These are phyloP conservation scores for Trichosurus vulpecula DNA, from an alignment of 2,797 vertebrate genomes.

Conservation along the genomic window DNA sequence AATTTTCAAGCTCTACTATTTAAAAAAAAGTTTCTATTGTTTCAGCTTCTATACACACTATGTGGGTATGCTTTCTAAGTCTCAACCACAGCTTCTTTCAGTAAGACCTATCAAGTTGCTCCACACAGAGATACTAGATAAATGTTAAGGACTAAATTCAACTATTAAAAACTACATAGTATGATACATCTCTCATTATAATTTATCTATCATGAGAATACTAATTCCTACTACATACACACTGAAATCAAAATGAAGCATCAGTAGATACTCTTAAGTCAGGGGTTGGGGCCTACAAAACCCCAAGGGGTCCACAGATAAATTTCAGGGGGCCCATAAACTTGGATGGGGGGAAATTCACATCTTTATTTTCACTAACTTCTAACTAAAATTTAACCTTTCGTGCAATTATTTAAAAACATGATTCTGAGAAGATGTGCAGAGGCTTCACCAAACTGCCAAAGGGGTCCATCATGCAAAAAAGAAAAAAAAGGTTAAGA, in stretches of 20 bases:
- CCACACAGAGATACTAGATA: neutral
- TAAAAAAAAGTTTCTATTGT: neutral
- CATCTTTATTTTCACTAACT: neutral
- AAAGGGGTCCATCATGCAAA: neutral
- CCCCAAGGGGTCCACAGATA: neutral
- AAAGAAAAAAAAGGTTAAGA: neutral
- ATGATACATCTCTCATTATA: neutral
- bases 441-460: neutral
- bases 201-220: constrained; percentile 3
- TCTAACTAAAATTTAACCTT: neutral
- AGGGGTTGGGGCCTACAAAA: neutral
- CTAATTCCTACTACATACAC: constrained; percentile 7
- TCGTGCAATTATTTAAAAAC: neutral
- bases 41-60: neutral
- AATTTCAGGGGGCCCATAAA: neutral
- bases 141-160: neutral
- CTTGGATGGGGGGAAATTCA: neutral
- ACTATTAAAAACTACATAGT: neutral
- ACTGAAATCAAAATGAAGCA: constrained; percentile 47
- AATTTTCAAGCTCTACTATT: neutral
- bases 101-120: neutral
- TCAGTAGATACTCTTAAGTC: neutral
- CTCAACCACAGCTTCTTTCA: neutral
- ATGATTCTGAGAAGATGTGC: neutral
- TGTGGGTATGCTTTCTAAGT: neutral